Percentiles rank a stretch among this genome's conserved stretches.
Conservation (phyloP, 2,888 invertebrate genomes). For the Leucozona laternaria region DNA sequence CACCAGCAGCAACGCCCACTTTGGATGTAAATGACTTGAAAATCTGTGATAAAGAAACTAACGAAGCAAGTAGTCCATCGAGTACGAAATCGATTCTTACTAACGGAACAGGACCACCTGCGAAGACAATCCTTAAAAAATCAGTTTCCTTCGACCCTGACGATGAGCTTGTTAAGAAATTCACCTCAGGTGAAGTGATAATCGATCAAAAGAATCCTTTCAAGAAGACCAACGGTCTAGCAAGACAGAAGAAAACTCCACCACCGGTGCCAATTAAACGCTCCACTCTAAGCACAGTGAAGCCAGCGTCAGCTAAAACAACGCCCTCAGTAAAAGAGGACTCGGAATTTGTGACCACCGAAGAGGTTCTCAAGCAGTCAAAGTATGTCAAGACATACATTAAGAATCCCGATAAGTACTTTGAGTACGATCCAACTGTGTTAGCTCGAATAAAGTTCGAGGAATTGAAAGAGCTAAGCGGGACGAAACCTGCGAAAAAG, state of each 20-base stretch:
- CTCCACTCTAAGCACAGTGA: constrained; percentile 79
- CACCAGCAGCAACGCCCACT: constrained; percentile 25
- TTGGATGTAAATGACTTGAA: constrained; percentile 38
- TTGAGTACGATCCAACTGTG: constrained; percentile 83
- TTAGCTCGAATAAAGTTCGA: constrained; percentile 81
- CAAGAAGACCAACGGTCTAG: constrained; percentile 77
- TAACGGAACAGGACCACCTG: constrained; percentile 41
- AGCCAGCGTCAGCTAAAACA: constrained; percentile 75
- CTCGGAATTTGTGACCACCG: constrained; percentile 82
- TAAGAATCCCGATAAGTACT: constrained; percentile 83
- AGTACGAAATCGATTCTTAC: constrained; percentile 53
- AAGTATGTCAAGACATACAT: constrained; percentile 84
- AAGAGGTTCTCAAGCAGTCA: constrained; percentile 83
- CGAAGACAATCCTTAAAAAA: constrained; percentile 79
- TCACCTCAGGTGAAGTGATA: constrained; percentile 82
- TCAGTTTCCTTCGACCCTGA: constrained; percentile 82
- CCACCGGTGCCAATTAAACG: constrained; percentile 81
- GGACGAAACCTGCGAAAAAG: constrained; percentile 78
- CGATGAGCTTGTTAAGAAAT: constrained; percentile 82
- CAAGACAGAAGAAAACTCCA: constrained; percentile 78
- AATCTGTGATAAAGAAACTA: constrained; percentile 61
- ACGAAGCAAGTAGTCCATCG: constrained; percentile 12
- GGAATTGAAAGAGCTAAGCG: constrained; percentile 79
- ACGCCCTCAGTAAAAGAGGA: constrained; percentile 78
- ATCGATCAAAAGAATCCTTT: constrained; percentile 83